phyloP scores from a whole-genome alignment of 1,140 invertebrate genomes.

The Panagrolaimus sp. region DNA sequence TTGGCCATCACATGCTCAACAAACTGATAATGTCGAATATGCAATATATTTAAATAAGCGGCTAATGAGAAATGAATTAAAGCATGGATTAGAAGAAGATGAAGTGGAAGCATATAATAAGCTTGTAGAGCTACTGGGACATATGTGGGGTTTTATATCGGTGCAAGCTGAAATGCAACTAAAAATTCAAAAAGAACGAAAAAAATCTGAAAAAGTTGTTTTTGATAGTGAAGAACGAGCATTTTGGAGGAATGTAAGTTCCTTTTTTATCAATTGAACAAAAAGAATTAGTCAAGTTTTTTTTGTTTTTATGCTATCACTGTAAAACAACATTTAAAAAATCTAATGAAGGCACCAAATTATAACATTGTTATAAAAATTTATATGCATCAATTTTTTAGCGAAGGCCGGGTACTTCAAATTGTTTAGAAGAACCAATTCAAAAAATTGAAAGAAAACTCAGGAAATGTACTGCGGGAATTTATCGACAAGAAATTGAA shows the following conservation, averaged over 20 bases:
- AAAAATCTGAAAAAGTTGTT: constrained; percentile 89
- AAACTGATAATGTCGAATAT: constrained; percentile 58
- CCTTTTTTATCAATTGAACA: too few species aligned
- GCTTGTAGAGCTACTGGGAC: constrained; percentile 54
- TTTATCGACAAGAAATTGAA: constrained; percentile 62
- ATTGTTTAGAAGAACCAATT: constrained; percentile 47
- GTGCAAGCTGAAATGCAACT: constrained; percentile 56
- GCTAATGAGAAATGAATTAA: constrained; percentile 54
- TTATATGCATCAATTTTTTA: too few species aligned
- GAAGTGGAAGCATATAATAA: constrained; percentile 55
- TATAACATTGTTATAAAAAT: too few species aligned
- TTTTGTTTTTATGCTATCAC: too few species aligned
- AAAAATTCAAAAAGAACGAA: constrained; percentile 76
- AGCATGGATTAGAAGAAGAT: constrained; percentile 56
- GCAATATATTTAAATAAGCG: constrained; percentile 57
- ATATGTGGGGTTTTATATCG: constrained; percentile 58
- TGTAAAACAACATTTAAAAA: too few species aligned
- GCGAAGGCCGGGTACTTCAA: constrained; percentile 66
- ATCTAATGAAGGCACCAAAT: too few species aligned
- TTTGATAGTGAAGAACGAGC: constrained; percentile 89
- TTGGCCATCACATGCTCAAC: constrained; percentile 55
- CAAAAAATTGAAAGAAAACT: constrained; percentile 48
- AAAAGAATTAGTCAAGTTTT: too few species aligned
- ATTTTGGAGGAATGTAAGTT: constrained; percentile 92
- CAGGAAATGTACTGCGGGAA: constrained; percentile 43